phyloP scores from a whole-genome alignment of 2,888 invertebrate species.

The Entomobrya proxima region DNA sequence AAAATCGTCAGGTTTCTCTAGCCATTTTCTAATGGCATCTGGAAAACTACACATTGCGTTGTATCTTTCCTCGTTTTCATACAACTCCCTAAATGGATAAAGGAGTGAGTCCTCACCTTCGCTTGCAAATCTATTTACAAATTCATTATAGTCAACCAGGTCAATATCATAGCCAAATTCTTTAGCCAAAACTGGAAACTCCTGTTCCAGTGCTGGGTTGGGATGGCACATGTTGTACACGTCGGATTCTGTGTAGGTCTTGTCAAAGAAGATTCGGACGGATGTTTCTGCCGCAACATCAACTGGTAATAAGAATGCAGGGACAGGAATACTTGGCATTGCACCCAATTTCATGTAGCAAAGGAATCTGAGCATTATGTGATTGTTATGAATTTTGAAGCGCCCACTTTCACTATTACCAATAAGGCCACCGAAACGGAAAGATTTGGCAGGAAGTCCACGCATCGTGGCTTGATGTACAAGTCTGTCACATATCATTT shows the following conservation, averaged over 20 bases:
- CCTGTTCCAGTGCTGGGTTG: conserved; percentile 52
- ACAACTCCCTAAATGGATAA: conserved; percentile 45
- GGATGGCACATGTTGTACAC: conserved; percentile 61
- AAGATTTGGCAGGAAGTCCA: conserved; percentile 64
- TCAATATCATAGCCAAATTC: conserved; percentile 59
- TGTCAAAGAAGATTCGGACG: conserved; percentile 48
- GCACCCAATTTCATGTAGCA: conserved; percentile 58
- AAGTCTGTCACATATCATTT: conserved; percentile 67
- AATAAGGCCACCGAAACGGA: conserved; percentile 56
- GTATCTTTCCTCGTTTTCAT: conserved; percentile 54
- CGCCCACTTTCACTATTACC: conserved; percentile 60
- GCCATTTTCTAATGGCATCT: conserved; percentile 47
- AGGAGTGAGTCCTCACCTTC: conserved; percentile 48
- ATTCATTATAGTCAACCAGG: conserved; percentile 52
- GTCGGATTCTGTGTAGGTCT: conserved; percentile 7
- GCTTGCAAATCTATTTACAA: conserved; percentile 38
- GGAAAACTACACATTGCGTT: conserved; percentile 38
- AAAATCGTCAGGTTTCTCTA: conserved; percentile 49
- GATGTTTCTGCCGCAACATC: conserved; percentile 52
- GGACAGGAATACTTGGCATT: conserved; percentile 53
- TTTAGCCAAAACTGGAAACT: conserved; percentile 49
- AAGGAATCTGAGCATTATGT: conserved; percentile 58
- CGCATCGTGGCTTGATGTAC: conserved; percentile 51
- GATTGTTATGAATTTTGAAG: conserved; percentile 58
- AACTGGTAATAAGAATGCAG: conserved; percentile 55